These are phyloP conservation scores for Emydoidea blandingii DNA, from an alignment of 2,797 vertebrate genomes.

Conservation along the genomic window DNA sequence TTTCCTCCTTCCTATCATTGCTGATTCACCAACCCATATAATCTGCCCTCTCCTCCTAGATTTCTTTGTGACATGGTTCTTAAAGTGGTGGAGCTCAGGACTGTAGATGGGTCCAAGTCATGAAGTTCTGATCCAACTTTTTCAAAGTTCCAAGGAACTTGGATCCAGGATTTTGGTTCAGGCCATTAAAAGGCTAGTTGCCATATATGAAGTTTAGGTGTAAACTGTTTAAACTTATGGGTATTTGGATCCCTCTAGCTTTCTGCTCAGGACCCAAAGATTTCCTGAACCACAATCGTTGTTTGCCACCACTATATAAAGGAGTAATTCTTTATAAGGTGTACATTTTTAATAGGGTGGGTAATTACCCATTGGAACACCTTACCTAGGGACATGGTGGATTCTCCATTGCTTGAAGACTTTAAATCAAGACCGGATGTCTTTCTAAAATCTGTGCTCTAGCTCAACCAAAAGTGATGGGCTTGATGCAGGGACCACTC, in stretches of 20 bases:
- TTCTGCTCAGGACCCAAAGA: not conserved
- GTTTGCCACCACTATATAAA: rapidly evolving
- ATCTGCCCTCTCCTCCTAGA: not conserved
- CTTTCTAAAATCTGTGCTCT: not conserved
- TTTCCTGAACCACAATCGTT: not conserved
- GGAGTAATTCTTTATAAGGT: not conserved
- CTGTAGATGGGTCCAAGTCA: not conserved
- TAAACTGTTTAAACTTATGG: not conserved
- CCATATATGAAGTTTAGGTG: not conserved
- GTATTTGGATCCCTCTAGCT: not conserved
- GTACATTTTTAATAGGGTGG: not conserved
- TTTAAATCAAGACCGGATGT: not conserved
- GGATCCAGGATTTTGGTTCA: not conserved
- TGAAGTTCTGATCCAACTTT: not conserved
- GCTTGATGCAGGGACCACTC: not conserved
- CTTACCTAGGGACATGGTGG: not conserved
- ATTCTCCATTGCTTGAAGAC: not conserved
- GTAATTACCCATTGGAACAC: not conserved
- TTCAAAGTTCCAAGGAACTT: not conserved
- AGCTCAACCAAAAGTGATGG: not conserved
- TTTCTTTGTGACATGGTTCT: not conserved
- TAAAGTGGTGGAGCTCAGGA: not conserved
- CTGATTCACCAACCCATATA: not conserved
- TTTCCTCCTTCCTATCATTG: not conserved
- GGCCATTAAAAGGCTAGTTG: not conserved